Conservation (phyloP, 2,888 invertebrate species). For the Xanthorhoe spadicearia region DNA sequence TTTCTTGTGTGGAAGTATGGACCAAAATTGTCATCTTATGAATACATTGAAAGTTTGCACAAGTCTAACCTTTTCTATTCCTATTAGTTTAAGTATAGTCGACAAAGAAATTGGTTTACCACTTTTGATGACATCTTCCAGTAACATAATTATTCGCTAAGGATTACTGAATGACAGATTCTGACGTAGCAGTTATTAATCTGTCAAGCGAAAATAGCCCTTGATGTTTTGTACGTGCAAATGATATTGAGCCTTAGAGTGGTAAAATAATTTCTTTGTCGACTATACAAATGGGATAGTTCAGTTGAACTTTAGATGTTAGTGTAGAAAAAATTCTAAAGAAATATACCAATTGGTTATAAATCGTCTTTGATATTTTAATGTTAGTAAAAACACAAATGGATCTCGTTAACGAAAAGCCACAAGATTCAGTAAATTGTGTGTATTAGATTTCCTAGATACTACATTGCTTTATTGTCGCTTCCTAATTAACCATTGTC, state of each 20-base stretch:
- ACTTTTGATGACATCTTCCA: no score
- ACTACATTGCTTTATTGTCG: no score
- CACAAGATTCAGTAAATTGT: not conserved
- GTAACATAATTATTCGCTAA: no score
- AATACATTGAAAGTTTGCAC: not conserved
- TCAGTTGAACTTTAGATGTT: not conserved
- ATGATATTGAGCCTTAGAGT: no score
- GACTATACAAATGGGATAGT: slow-evolving; percentile 1
- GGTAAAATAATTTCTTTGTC: no score
- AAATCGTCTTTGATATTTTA: not conserved
- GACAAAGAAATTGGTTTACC: no score
- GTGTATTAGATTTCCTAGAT: not conserved
- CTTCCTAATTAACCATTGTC: not conserved
- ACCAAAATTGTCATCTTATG: slow-evolving; percentile 20
- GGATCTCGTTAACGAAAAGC: not conserved
- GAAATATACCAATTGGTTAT: not conserved
- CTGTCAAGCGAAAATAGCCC: no score
- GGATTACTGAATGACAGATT: no score
- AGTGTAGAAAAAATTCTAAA: not conserved
- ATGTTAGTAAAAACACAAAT: not conserved
- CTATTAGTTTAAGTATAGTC: slow-evolving; percentile 3
- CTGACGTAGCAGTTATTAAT: no score
- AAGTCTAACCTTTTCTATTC: not conserved
- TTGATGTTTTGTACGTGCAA: no score
- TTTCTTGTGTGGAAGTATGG: slow-evolving; percentile 6